Evolutionary conservation across 2,797 vertebrate species (phyloP).

Genomic region (Premnoplex brunnescens): DNA sequence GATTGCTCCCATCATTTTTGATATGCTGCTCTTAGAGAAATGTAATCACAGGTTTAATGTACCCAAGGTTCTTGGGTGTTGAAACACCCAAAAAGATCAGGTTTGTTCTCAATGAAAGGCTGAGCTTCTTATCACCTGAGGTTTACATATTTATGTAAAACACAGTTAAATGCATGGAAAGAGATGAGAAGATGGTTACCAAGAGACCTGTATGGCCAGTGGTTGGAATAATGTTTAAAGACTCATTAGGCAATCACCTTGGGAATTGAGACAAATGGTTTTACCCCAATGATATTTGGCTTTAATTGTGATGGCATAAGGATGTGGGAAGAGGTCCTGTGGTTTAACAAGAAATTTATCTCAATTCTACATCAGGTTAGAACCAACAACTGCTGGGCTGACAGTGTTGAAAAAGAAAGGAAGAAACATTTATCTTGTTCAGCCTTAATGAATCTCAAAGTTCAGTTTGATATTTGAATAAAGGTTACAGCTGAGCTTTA

Average conservation of each 20-base stretch:
- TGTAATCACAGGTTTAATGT: not conserved
- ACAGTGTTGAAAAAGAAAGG: not conserved
- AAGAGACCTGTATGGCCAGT: not conserved
- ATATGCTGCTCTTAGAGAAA: not conserved
- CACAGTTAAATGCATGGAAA: not conserved
- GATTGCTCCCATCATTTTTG: not conserved
- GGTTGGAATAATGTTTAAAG: not conserved
- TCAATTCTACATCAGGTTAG: not conserved
- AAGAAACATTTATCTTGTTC: not conserved
- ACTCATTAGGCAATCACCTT: not conserved
- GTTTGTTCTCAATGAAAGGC: not conserved
- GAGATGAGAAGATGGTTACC: not conserved
- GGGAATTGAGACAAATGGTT: not conserved
- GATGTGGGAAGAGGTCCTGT: not conserved
- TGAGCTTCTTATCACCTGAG: not conserved
- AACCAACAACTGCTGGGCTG: not conserved
- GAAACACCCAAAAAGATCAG: not conserved
- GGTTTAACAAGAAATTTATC: not conserved
- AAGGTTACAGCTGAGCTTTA: not conserved
- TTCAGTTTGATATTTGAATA: not conserved
- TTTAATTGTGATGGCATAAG: not conserved
- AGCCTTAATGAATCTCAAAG: not conserved
- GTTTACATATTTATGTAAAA: not conserved
- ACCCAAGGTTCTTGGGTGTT: not conserved
- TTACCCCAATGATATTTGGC: not conserved